These are phyloP conservation scores for Lasioglossum pauxillum DNA, from an alignment of 2,888 invertebrate genomes.

Conservation along the genomic window DNA sequence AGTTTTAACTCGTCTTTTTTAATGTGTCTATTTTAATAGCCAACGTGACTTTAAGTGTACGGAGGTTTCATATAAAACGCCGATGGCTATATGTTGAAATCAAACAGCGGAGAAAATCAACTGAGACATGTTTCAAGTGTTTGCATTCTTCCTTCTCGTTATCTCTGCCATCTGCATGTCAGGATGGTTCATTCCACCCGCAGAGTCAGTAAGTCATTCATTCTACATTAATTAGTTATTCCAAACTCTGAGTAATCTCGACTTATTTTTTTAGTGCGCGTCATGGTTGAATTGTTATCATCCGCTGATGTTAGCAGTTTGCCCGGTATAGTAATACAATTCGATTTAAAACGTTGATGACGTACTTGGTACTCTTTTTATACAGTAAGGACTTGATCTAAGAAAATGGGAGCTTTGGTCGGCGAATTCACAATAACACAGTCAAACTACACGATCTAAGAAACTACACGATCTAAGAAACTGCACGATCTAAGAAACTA, in stretches of 20 bases:
- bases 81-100: background rate
- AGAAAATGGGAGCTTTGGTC: too few relatives aligned
- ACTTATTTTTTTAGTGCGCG: background rate
- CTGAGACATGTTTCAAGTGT: background rate
- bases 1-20: too few relatives aligned
- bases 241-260: background rate
- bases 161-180: slow-evolving; percentile 1
- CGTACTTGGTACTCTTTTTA: background rate
- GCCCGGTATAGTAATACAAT: background rate
- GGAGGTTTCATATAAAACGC: background rate
- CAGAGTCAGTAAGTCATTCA: background rate
- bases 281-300: background rate
- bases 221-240: background rate
- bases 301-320: background rate
- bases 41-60: background rate
- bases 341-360: background rate
- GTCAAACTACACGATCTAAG: too few relatives aligned
- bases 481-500: too few relatives aligned
- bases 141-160: background rate
- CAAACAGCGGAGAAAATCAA: background rate
- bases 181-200: background rate
- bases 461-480: too few relatives aligned
- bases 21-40: too few relatives aligned
- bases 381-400: too few relatives aligned
- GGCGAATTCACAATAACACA: too few relatives aligned